phyloP scores from a whole-genome alignment of 2,888 invertebrate genomes.

The Xylophagus ater region DNA sequence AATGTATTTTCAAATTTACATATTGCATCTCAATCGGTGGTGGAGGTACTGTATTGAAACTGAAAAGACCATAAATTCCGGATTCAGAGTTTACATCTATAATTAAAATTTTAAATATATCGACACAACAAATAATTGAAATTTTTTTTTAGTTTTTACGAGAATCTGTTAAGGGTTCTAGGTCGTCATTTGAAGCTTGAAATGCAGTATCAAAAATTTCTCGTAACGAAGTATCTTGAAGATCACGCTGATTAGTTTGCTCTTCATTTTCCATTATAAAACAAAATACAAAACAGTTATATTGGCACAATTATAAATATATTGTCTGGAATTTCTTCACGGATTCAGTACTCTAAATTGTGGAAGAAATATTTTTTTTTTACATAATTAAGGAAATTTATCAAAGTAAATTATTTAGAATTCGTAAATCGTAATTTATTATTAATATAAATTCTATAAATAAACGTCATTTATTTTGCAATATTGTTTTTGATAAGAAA shows the following conservation, averaged over 20 bases:
- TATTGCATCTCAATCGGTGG: conserved; percentile 17
- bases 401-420: too few relatives aligned
- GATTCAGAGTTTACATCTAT: conserved; percentile 9
- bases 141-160: neutral
- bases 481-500: too few relatives aligned
- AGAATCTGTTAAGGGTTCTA: conserved; percentile 3
- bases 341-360: too few relatives aligned
- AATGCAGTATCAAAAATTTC: conserved; percentile 22
- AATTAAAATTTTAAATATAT: neutral
- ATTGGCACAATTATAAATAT: too few relatives aligned
- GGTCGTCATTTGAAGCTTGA: conserved; percentile 22
- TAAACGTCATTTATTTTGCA: too few relatives aligned
- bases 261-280: conserved; percentile 31
- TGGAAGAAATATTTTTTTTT: too few relatives aligned
- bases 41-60: conserved; percentile 9
- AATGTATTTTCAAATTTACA: conserved; percentile 9
- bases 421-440: too few relatives aligned
- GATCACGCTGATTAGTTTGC: conserved; percentile 25
- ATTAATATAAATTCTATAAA: too few relatives aligned
- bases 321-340: too few relatives aligned
- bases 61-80: conserved; percentile 13
- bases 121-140: neutral
- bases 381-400: too few relatives aligned
- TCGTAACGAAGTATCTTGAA: conserved; percentile 24
- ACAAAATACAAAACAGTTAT: too few relatives aligned